Conservation (phyloP, 2,888 invertebrate species). For the Bellardia bayeri region DNA sequence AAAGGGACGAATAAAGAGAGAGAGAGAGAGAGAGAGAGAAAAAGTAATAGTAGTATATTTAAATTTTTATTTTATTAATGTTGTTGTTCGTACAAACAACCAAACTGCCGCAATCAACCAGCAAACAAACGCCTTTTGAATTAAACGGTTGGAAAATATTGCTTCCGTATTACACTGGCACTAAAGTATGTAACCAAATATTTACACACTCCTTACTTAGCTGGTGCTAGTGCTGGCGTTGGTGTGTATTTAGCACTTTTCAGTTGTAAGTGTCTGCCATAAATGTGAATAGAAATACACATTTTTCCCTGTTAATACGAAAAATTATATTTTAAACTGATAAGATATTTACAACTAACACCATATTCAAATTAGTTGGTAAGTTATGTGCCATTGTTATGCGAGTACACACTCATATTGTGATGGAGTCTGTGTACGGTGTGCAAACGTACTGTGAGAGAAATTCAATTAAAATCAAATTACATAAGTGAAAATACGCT, state of each 20-base stretch:
- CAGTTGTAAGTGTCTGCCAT: conserved; percentile 15
- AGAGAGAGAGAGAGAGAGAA: neutral
- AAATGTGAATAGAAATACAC: conserved; percentile 20
- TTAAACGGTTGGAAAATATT: conserved; percentile 56
- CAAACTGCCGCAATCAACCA: neutral
- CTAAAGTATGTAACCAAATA: conserved; percentile 45
- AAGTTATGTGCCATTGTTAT: conserved; percentile 42
- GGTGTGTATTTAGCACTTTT: conserved; percentile 41
- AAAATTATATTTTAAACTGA: conserved; percentile 49
- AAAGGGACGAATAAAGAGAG: conserved; percentile 52
- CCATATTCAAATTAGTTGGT: conserved; percentile 57
- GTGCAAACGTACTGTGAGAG: conserved; percentile 1
- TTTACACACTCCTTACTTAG: conserved; percentile 50
- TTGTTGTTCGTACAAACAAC: neutral
- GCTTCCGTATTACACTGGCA: conserved; percentile 69
- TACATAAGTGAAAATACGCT: conserved; percentile 6
- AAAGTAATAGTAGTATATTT: conserved; percentile 15
- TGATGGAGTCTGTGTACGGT: neutral
- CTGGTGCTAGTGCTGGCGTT: neutral
- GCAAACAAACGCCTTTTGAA: conserved; percentile 56
- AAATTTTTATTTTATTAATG: conserved; percentile 34
- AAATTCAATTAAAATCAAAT: conserved; percentile 43
- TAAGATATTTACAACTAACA: conserved; percentile 56
- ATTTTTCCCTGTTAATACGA: conserved; percentile 17
- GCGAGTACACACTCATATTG: too few relatives aligned